A percentile compares a stretch with the other conserved stretches of the same genome.
Conservation (phyloP, 92 coral and sea anemone species). For the Epizoanthus illoricatus region DNA sequence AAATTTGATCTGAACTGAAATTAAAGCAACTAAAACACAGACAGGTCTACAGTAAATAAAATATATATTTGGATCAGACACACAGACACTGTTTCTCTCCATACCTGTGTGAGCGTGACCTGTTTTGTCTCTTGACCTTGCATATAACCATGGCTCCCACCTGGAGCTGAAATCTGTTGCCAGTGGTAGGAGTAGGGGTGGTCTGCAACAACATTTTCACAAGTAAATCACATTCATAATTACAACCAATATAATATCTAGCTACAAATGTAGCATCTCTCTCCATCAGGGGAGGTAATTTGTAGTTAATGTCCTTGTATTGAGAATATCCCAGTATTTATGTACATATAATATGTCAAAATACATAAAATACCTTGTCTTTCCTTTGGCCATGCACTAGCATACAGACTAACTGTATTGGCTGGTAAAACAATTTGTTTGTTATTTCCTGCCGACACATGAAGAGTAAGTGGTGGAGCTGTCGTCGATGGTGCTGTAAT, state of each 20-base stretch:
- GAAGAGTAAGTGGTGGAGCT: constrained; percentile 74
- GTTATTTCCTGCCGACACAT: constrained; percentile 92
- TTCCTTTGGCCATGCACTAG: constrained; percentile 97
- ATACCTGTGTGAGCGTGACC: constrained; percentile 87
- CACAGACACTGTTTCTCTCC: background rate
- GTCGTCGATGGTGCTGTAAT: constrained; percentile 22
- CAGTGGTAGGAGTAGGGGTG: constrained; percentile 91
- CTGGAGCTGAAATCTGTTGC: constrained; percentile 97
- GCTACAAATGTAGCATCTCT: no score
- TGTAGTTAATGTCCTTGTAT: background rate
- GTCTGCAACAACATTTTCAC: constrained; percentile 42
- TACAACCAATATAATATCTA: no score
- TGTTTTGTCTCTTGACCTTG: constrained; percentile 92
- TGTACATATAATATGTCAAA: background rate
- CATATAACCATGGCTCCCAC: constrained; percentile 97
- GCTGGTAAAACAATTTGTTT: constrained; percentile 77
- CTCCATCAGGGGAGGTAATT: no score
- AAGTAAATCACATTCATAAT: background rate
- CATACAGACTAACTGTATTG: constrained; percentile 86
- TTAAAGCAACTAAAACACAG: no score
- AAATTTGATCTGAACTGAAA: no score
- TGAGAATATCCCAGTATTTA: background rate
- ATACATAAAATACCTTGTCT: constrained; percentile 46
- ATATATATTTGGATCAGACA: no score
- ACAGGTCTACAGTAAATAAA: no score